Base-by-base conservation (phyloP, 2,113 vertebrate species). In the Oryzias melastigma region DNA sequence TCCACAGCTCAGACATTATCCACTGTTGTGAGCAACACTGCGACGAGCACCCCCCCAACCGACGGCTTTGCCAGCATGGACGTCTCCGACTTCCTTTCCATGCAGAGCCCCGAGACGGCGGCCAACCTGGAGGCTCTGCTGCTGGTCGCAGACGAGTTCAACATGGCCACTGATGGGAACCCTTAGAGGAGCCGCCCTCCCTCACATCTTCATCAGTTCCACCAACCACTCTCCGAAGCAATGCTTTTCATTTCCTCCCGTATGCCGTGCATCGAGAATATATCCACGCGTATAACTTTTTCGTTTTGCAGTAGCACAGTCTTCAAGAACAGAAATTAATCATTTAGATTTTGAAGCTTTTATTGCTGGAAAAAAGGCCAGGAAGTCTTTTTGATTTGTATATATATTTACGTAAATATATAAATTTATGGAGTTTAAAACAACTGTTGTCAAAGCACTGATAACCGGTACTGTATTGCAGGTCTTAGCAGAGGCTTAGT, bases 21-120 rank as follows among this genome's bases (percentile, higher is more conserved):
- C 47, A 57, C 62, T 0, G 67, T 75, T 44, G 85, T 63, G 47
- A 59, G 68, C 35, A 17, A 60, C 62, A 56, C 70, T 40, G 62
- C 73, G 51, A 18, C 61, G 25, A 71, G 87, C 77, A 77, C 90
- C 50, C 81, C 90, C 10, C 86, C 91, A 61, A 86, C 89, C 48
- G 93, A 94, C 68, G 90, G 88, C 0, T 89, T 97, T 85, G 89
- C 94, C 91, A 94, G 90, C 84, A 95, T 96, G 92, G 94, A 98
- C 71, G 88, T 97, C 64, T 95, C 95, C 0, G 94, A 95, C 84
- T 96, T 98, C 76, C 92, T 97, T 60, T 94, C 94, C 51, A 92
- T 97, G 69, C 95, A 94, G 87, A 95, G 92, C 84, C 93, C 94
- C 1, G 94, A 92, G 72, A 92, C 92, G 6, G 84, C 91, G 0